Base-by-base conservation (phyloP, 1,140 invertebrate genomes). In the Gonioctena quinquepunctata region DNA sequence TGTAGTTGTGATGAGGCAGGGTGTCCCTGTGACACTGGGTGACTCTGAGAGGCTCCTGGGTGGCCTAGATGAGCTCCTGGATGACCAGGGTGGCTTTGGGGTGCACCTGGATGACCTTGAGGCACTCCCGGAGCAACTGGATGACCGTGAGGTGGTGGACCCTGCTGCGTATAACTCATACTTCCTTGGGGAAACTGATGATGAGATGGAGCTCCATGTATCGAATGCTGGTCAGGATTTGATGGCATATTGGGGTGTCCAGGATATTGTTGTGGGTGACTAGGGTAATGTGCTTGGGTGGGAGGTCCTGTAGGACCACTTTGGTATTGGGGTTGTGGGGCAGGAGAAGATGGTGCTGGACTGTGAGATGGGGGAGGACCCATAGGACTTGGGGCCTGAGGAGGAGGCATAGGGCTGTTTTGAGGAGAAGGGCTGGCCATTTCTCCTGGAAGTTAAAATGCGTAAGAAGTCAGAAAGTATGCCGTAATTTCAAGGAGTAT, bases 401-500 rank as follows among this genome's bases (percentile, higher is more conserved):
- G 92, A 42, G 91, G 91, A 66, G 92, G 91, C 92, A 93, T 93
- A 22, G 92, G 92, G 76, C 91, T 92, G 67, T 88, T 92, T 82
- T 91, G 90, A 54, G 92, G 91, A 70, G 91, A 93, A 49, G 91
- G 91, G 84, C 91, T 93, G 80, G 91, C 90, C 92, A 93, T 91
- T 65, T 75, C 75, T 28, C 13, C 33, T 42, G 33, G 16, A 42
- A 42, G 13, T 42, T n/a, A 42, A 42, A 42, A 42, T 42, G 0
- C 16, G n/a, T n/a, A n/a, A n/a, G n/a, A n/a, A n/a, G n/a, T n/a
- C n/a, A n/a, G n/a, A n/a, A n/a, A n/a, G n/a, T n/a, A n/a, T n/a
- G n/a, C n/a, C n/a, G n/a, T n/a, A n/a, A n/a, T n/a, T n/a, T n/a
- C n/a, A n/a, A n/a, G n/a, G n/a, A n/a, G n/a, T n/a, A n/a, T n/a